Conservation (phyloP, 2,797 vertebrate genomes). For the Balearica regulorum region DNA sequence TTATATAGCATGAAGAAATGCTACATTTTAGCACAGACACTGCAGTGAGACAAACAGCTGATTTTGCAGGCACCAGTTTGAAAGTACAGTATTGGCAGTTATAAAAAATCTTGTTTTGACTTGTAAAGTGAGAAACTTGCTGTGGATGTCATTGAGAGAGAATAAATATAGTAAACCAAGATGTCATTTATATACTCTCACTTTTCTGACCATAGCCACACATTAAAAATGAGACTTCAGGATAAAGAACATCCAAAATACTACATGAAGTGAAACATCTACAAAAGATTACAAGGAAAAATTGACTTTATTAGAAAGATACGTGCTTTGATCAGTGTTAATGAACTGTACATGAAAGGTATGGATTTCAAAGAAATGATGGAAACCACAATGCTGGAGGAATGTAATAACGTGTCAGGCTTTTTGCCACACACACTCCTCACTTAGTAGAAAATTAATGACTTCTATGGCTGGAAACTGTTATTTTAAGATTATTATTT, state of each 20-base stretch:
- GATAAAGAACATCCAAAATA: background rate
- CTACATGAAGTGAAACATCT: background rate
- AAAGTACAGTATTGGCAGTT: background rate
- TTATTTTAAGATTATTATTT: slow-evolving; percentile 21
- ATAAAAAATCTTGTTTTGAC: slow-evolving; percentile 21
- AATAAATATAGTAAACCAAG: background rate
- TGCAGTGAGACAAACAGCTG: background rate
- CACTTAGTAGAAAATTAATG: slow-evolving; percentile 18
- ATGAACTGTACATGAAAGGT: slow-evolving; percentile 53
- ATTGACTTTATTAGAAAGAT: slow-evolving; percentile 36
- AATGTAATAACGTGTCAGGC: background rate
- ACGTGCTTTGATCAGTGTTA: slow-evolving; percentile 52
- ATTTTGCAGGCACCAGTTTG: background rate
- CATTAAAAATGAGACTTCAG: slow-evolving; percentile 12
- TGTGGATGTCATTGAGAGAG: background rate
- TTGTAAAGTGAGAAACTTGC: slow-evolving; percentile 2
- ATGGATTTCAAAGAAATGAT: slow-evolving; percentile 45
- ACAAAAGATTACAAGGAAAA: slow-evolving; percentile 49
- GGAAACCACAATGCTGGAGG: background rate
- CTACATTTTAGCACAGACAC: background rate
- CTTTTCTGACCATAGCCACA: background rate
- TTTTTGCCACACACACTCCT: background rate
- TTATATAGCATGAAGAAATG: background rate
- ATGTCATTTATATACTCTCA: background rate
- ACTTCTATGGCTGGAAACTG: background rate